These are phyloP conservation scores for Automeris io DNA, from an alignment of 2,888 invertebrate genomes.

Conservation along the genomic window DNA sequence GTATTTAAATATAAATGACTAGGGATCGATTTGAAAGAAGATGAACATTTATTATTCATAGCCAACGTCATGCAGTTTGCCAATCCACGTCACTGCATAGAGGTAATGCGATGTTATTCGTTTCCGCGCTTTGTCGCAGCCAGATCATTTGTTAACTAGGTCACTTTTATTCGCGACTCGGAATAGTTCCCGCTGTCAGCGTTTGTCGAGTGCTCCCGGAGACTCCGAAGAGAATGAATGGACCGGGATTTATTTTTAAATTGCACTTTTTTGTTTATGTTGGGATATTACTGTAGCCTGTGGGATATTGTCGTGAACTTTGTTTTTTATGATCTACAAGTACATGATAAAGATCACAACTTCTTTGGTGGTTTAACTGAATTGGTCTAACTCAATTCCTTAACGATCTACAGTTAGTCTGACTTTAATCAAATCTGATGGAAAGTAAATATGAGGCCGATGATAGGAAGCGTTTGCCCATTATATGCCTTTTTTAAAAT, in stretches of 20 bases:
- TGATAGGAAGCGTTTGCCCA: too few species aligned
- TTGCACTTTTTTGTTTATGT: slow-evolving; percentile 23
- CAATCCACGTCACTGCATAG: not conserved
- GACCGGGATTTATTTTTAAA: slow-evolving; percentile 35
- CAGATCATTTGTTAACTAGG: slow-evolving; percentile 57
- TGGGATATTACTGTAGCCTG: slow-evolving; percentile 6
- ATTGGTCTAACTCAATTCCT: too few species aligned
- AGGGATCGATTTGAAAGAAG: too few species aligned
- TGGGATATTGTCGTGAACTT: not conserved
- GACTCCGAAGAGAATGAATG: slow-evolving; percentile 33
- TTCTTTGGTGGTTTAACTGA: too few species aligned
- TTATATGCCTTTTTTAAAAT: too few species aligned
- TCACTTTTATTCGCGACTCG: slow-evolving; percentile 52
- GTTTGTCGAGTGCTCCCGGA: slow-evolving; percentile 32
- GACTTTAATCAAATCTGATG: too few species aligned
- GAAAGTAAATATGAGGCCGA: too few species aligned
- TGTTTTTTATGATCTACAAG: not conserved
- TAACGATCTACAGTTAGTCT: too few species aligned
- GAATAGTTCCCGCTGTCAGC: slow-evolving; percentile 45
- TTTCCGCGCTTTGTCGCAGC: slow-evolving; percentile 26
- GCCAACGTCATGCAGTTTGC: not conserved
- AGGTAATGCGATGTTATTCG: slow-evolving; percentile 12
- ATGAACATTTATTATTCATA: too few species aligned
- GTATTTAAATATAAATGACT: too few species aligned
- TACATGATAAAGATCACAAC: too few species aligned